Percentiles rank a stretch among this genome's conserved stretches.
phyloP scores from a whole-genome alignment of 2,888 invertebrate genomes.

The Cremastobaeus sp. region DNA sequence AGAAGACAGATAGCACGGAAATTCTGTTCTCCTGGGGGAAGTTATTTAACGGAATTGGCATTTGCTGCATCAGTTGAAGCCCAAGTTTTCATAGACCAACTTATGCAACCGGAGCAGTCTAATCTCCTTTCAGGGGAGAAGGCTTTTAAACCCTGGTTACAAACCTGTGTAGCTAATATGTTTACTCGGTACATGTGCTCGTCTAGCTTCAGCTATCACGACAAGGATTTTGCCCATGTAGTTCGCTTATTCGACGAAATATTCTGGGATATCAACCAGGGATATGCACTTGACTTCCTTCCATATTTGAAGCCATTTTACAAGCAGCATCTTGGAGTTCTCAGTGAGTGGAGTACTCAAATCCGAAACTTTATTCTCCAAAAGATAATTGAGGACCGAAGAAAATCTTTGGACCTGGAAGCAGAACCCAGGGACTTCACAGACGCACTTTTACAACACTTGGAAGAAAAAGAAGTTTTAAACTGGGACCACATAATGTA shows the following conservation, averaged over 20 bases:
- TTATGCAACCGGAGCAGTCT: slow-evolving; percentile 78
- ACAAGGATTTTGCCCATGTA: slow-evolving; percentile 83
- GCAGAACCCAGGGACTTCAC: slow-evolving; percentile 85
- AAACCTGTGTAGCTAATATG: slow-evolving; percentile 89
- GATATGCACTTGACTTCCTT: slow-evolving; percentile 91
- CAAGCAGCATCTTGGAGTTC: slow-evolving; percentile 83
- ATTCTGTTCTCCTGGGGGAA: slow-evolving; percentile 88
- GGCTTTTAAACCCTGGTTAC: slow-evolving; percentile 85
- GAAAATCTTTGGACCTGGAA: slow-evolving; percentile 80
- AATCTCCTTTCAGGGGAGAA: slow-evolving; percentile 70
- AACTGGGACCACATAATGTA: slow-evolving; percentile 88
- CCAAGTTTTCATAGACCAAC: slow-evolving; percentile 81
- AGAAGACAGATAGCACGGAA: slow-evolving; percentile 87
- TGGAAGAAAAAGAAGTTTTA: slow-evolving; percentile 83
- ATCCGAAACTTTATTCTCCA: slow-evolving; percentile 87
- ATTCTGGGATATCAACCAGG: slow-evolving; percentile 95
- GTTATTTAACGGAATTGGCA: slow-evolving; percentile 86
- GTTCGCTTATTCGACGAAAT: slow-evolving; percentile 90
- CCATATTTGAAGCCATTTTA: slow-evolving; percentile 90
- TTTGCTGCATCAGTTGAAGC: slow-evolving; percentile 85
- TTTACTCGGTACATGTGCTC: slow-evolving; percentile 93
- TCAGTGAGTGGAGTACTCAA: slow-evolving; percentile 84
- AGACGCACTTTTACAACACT: slow-evolving; percentile 86
- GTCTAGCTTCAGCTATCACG: slow-evolving; percentile 85
- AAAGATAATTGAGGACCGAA: slow-evolving; percentile 83